Percentiles rank a stretch among this genome's conserved stretches.
phyloP scores from a whole-genome alignment of 2,888 invertebrate species.

The Spodoptera picta region DNA sequence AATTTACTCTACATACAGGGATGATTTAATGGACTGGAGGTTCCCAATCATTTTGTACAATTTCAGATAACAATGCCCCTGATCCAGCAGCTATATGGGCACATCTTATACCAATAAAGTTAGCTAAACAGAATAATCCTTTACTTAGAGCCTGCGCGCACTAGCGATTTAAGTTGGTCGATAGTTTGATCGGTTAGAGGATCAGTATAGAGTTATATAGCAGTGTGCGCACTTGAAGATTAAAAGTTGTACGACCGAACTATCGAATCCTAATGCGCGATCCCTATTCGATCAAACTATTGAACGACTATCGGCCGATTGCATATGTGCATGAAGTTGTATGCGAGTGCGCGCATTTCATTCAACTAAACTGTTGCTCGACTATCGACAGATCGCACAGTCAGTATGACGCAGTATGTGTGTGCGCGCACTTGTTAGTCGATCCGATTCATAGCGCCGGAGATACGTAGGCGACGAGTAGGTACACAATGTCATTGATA shows the following conservation, averaged over 20 bases:
- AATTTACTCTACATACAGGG: no score
- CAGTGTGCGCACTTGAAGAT: background rate
- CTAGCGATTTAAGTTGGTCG: background rate
- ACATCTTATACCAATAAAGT: no score
- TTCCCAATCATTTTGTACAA: no score
- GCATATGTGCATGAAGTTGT: background rate
- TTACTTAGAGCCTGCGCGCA: background rate
- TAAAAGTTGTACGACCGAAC: background rate
- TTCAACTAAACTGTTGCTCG: no score
- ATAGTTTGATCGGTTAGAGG: background rate
- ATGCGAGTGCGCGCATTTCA: background rate
- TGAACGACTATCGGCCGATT: constrained; percentile 1
- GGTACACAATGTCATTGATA: no score
- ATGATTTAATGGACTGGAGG: no score
- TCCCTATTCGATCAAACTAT: background rate
- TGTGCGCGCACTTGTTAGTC: background rate
- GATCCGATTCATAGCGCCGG: background rate
- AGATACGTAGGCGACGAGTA: no score
- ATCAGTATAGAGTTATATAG: background rate
- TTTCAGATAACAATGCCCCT: no score
- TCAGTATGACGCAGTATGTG: no score
- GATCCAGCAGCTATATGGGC: no score
- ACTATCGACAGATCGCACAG: no score
- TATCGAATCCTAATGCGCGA: background rate
- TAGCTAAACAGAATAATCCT: no score